Conservation (phyloP, 2,888 invertebrate genomes). For the Drosophila quasianomalipes region DNA sequence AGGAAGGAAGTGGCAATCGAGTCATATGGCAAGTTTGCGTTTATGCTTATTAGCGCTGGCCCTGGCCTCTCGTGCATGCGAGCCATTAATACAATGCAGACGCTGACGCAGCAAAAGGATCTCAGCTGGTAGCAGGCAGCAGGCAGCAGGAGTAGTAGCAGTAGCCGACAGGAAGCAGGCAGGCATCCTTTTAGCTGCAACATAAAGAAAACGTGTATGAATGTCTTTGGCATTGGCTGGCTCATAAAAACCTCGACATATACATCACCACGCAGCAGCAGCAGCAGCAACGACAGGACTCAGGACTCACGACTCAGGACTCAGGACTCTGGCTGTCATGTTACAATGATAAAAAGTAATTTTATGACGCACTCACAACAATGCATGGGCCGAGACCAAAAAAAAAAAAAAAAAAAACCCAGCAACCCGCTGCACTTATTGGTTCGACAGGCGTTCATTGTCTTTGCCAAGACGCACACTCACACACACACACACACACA, state of each 20-base stretch:
- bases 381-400: conserved; percentile 29
- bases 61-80: conserved; percentile 66
- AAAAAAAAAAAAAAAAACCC: conserved; percentile 11
- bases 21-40: conserved; percentile 69
- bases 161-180: conserved; percentile 13
- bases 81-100: conserved; percentile 74
- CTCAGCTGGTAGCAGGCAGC: background rate
- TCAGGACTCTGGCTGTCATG: conserved; percentile 61
- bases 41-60: conserved; percentile 74
- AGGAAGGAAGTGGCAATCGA: conserved; percentile 59
- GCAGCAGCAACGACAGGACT: conserved; percentile 7
- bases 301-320: conserved; percentile 10
- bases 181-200: conserved; percentile 74
- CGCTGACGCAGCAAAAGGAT: conserved; percentile 21
- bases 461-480: conserved; percentile 59
- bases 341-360: conserved; percentile 83
- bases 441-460: conserved; percentile 67
- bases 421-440: conserved; percentile 58
- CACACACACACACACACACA: conserved; percentile 6
- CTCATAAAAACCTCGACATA: conserved; percentile 71
- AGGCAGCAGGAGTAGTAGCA: background rate
- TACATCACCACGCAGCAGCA: conserved; percentile 41
- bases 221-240: conserved; percentile 66
- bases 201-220: conserved; percentile 74
- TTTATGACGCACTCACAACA: conserved; percentile 80